phyloP scores from a whole-genome alignment of 2,888 invertebrate species.

The Rhagonycha lutea region DNA sequence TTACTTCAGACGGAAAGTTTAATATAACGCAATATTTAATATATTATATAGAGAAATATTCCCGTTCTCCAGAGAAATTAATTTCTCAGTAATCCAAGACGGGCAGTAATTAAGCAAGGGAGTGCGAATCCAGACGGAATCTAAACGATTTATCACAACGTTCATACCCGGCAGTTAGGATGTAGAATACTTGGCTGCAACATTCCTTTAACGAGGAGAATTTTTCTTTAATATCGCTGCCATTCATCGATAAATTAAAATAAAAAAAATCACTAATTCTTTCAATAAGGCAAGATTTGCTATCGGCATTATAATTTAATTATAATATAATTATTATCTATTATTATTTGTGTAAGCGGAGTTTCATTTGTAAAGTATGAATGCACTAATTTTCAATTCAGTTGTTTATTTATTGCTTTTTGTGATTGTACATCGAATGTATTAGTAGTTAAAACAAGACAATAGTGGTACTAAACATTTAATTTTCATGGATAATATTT shows the following conservation, averaged over 20 bases:
- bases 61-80: conserved; percentile 52
- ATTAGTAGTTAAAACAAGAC: neutral
- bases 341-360: neutral
- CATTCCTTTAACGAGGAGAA: conserved; percentile 35
- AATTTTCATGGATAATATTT: neutral
- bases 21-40: conserved; percentile 57
- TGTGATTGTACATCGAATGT: neutral
- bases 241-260: neutral
- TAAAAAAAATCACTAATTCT: neutral
- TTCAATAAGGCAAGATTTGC: neutral
- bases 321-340: neutral
- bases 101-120: conserved; percentile 56
- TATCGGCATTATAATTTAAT: neutral
- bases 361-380: neutral
- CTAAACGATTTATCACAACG: conserved; percentile 54
- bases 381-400: neutral
- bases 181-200: conserved; percentile 36
- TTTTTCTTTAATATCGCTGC: conserved; percentile 15
- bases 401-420: neutral
- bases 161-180: conserved; percentile 45
- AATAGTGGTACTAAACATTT: neutral
- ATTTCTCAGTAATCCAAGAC: conserved; percentile 56
- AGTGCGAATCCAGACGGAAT: conserved; percentile 47
- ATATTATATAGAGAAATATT: conserved; percentile 54
- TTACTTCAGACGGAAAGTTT: conserved; percentile 51